Evolutionary conservation across 2,797 vertebrate species (phyloP).

Genomic region (Mormyrus hasselquistii): DNA sequence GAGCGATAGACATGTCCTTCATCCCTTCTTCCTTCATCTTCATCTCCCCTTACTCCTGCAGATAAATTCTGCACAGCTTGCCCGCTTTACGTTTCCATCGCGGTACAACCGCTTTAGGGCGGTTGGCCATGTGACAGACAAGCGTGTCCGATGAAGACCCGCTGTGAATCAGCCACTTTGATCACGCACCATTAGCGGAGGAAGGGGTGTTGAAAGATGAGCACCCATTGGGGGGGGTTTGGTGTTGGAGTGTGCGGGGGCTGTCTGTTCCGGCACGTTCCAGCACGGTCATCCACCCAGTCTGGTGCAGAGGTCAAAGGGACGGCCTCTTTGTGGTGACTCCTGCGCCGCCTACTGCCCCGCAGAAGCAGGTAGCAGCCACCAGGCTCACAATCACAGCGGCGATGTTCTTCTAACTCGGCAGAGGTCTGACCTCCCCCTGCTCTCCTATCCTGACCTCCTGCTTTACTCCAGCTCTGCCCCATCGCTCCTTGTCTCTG

Average conservation of each 20-base stretch:
- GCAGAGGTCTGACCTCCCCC: background rate
- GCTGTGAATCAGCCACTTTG: background rate
- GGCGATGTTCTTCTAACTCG: no score
- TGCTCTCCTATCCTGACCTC: background rate
- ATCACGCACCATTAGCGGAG: background rate
- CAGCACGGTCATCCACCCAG: background rate
- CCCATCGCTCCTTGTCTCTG: background rate
- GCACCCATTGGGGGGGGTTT: background rate
- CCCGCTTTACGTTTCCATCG: background rate
- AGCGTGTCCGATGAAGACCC: background rate
- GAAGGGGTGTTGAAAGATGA: background rate
- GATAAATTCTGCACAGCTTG: background rate
- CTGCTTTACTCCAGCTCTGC: background rate
- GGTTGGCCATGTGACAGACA: background rate
- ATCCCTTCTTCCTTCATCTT: background rate
- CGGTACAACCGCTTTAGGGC: background rate
- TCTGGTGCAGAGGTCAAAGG: background rate
- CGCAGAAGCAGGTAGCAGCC: no score
- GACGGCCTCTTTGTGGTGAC: background rate
- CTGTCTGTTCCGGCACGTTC: background rate
- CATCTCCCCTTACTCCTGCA: background rate
- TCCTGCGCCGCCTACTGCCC: background rate
- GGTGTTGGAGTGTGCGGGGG: background rate
- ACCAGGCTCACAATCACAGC: no score
- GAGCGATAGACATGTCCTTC: slow-evolving; percentile 31